phyloP scores from a whole-genome alignment of 92 coral and sea anemone species.

The Porites rus region DNA sequence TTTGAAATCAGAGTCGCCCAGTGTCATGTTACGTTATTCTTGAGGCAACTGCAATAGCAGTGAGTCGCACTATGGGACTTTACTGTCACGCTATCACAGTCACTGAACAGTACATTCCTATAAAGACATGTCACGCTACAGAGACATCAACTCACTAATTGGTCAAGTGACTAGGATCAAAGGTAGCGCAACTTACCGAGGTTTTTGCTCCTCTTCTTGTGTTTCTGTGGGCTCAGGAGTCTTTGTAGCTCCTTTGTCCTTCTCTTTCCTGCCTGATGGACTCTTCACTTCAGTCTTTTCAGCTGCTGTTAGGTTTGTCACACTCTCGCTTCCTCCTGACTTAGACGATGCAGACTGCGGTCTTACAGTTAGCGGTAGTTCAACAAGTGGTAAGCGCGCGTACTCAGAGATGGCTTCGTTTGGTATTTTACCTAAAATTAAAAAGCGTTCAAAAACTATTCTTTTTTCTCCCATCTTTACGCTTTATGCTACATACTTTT shows the following conservation, averaged over 20 bases:
- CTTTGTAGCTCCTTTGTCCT: slow-evolving; percentile 71
- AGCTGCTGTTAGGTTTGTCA: slow-evolving; percentile 38
- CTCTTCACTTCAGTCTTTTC: slow-evolving; percentile 81
- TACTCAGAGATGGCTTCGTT: slow-evolving; percentile 74
- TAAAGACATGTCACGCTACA: neutral
- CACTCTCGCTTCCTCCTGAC: slow-evolving; percentile 81
- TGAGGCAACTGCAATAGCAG: too few relatives aligned
- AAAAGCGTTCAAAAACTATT: neutral
- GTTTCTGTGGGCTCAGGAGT: slow-evolving; percentile 86
- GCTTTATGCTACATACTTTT: too few relatives aligned
- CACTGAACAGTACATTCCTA: neutral
- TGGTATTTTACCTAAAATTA: slow-evolving; percentile 77
- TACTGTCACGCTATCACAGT: too few relatives aligned
- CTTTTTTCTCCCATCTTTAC: neutral
- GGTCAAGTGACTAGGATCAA: neutral
- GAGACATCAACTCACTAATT: neutral
- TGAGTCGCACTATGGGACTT: too few relatives aligned
- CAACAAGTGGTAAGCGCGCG: slow-evolving; percentile 94
- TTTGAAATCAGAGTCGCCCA: too few relatives aligned
- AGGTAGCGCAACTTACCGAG: slow-evolving; percentile 59
- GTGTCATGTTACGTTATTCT: too few relatives aligned
- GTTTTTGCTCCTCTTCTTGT: slow-evolving; percentile 87
- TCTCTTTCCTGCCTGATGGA: slow-evolving; percentile 78
- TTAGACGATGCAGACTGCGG: slow-evolving; percentile 91
- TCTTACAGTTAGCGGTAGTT: slow-evolving; percentile 86